phyloP scores from a whole-genome alignment of 2,113 vertebrate species.

The Paracanthobrama guichenoti region DNA sequence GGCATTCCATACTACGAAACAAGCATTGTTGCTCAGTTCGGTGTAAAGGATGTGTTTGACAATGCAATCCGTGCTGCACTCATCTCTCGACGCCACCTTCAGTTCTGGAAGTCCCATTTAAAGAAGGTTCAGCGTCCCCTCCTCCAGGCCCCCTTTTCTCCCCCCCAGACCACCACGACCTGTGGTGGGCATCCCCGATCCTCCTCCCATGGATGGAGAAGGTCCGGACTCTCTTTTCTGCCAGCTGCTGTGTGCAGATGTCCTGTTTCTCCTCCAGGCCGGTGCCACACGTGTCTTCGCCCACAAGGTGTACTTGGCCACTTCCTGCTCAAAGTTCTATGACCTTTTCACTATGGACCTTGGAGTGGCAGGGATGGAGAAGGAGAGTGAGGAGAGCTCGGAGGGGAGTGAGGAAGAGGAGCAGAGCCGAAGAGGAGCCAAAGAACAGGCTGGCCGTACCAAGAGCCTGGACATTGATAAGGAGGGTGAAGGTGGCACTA shows the following conservation, averaged over 20 bases:
- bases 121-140: constrained; percentile 86
- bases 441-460: constrained; percentile 78
- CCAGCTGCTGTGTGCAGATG: constrained; percentile 81
- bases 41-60: constrained; percentile 91
- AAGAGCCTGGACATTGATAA: constrained; percentile 81
- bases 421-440: constrained; percentile 69
- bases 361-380: constrained; percentile 54
- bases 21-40: constrained; percentile 90
- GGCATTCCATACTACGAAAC: constrained; percentile 91
- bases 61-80: constrained; percentile 90
- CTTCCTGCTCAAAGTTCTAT: constrained; percentile 90
- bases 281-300: constrained; percentile 80
- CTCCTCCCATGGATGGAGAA: constrained; percentile 69
- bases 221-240: constrained; percentile 81
- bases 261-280: constrained; percentile 81
- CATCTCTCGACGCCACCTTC: constrained; percentile 87
- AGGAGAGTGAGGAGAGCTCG: constrained; percentile 64
- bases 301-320: constrained; percentile 87
- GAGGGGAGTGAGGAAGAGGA: constrained; percentile 71
- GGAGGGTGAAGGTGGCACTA: constrained; percentile 65
- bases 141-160: constrained; percentile 85
- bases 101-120: constrained; percentile 92
- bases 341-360: constrained; percentile 84
- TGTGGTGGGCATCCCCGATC: constrained; percentile 81
- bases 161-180: constrained; percentile 85